These are phyloP conservation scores for Trissolcus brochymenae DNA, from an alignment of 2,888 invertebrate genomes.

Conservation along the genomic window DNA sequence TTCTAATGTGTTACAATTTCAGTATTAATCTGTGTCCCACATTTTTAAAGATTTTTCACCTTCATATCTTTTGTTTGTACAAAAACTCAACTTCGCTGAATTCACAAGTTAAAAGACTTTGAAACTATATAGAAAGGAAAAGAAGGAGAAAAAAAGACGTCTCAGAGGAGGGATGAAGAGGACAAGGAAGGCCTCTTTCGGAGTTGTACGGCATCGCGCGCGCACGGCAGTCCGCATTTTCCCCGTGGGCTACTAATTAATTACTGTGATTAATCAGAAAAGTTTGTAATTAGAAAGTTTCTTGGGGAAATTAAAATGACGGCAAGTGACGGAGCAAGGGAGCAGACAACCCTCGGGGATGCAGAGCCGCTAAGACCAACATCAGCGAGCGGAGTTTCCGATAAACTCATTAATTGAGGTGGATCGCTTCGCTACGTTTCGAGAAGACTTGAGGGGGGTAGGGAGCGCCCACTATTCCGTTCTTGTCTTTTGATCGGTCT, in stretches of 20 bases:
- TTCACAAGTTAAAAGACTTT: slow-evolving; percentile 28
- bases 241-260: slow-evolving; percentile 77
- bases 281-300: slow-evolving; percentile 80
- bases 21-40: too few relatives aligned
- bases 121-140: slow-evolving; percentile 31
- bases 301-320: slow-evolving; percentile 78
- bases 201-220: slow-evolving; percentile 49
- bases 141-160: slow-evolving; percentile 22
- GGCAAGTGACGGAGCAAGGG: slow-evolving; percentile 64
- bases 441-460: slow-evolving; percentile 33
- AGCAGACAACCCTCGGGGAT: slow-evolving; percentile 58
- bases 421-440: slow-evolving; percentile 57
- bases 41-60: too few relatives aligned
- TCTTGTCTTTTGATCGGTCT: slow-evolving; percentile 4
- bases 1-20: too few relatives aligned
- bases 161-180: slow-evolving; percentile 20
- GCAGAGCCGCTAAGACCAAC: slow-evolving; percentile 64
- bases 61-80: too few relatives aligned
- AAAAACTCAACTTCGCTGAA: slow-evolving; percentile 1
- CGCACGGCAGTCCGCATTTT: slow-evolving; percentile 55
- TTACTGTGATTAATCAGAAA: slow-evolving; percentile 81
- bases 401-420: slow-evolving; percentile 75
- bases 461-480: neutral
- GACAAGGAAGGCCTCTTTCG: slow-evolving; percentile 47
- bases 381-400: slow-evolving; percentile 68